These are phyloP conservation scores for Magallana ariakensis DNA, from an alignment of 1,140 invertebrate species.

Conservation along the genomic window DNA sequence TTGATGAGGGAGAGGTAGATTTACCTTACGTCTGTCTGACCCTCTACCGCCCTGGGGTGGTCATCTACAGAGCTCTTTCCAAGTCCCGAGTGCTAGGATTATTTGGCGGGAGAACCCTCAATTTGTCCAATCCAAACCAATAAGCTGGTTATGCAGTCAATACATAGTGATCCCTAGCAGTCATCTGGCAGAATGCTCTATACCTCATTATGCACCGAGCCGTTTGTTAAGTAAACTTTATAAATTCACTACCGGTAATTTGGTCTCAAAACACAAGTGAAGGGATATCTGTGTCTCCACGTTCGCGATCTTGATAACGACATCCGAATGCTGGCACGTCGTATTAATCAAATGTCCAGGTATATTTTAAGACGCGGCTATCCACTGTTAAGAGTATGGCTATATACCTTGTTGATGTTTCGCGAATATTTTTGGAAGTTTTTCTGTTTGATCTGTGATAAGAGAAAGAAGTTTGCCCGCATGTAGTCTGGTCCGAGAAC, in stretches of 20 bases:
- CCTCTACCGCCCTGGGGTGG: too few relatives aligned
- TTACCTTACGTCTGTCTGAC: too few relatives aligned
- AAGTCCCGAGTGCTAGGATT: too few relatives aligned
- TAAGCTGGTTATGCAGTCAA: constrained; percentile 7
- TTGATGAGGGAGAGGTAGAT: too few relatives aligned
- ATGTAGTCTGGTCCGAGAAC: neutral
- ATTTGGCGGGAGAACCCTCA: too few relatives aligned
- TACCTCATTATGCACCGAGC: neutral
- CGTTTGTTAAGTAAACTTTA: constrained; percentile 34
- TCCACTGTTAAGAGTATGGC: neutral
- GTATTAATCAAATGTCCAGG: constrained; percentile 25
- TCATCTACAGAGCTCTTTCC: too few relatives aligned
- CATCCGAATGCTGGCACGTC: neutral
- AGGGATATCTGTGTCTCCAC: neutral
- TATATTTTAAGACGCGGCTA: constrained; percentile 19
- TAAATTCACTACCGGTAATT: constrained; percentile 34
- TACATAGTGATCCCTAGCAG: neutral
- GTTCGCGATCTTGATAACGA: neutral
- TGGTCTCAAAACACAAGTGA: constrained; percentile 19
- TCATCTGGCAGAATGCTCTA: neutral
- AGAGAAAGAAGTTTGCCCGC: neutral
- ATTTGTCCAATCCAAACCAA: constrained; percentile 13
- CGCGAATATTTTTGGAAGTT: neutral
- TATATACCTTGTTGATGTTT: constrained; percentile 11
- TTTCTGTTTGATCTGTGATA: constrained; percentile 23